phyloP scores from a whole-genome alignment of 2,888 invertebrate genomes.

The Lordiphosa fenestrarum region DNA sequence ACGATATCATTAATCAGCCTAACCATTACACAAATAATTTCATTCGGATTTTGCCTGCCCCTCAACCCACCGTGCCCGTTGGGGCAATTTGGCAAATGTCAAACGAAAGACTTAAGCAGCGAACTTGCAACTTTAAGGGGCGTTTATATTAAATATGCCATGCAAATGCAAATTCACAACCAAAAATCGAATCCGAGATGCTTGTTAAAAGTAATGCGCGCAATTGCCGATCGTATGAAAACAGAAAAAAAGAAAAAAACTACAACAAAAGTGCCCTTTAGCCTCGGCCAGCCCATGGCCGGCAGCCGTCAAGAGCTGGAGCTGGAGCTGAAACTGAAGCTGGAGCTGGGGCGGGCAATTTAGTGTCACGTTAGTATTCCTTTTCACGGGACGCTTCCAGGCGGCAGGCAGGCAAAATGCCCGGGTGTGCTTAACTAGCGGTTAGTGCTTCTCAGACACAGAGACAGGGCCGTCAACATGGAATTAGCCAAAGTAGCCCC shows the following conservation, averaged over 20 bases:
- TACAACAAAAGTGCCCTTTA: slow-evolving; percentile 66
- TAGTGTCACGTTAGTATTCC: slow-evolving; percentile 73
- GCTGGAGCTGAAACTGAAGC: not conserved
- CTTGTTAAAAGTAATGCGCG: slow-evolving; percentile 69
- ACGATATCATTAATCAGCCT: no score
- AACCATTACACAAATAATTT: no score
- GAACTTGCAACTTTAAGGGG: slow-evolving; percentile 45
- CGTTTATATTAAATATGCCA: slow-evolving; percentile 61
- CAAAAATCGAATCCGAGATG: slow-evolving; percentile 47
- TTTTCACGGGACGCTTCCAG: slow-evolving; percentile 53
- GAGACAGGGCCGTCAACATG: slow-evolving; percentile 60
- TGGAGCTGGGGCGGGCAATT: slow-evolving; percentile 49
- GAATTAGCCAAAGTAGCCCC: slow-evolving; percentile 67
- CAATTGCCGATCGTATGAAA: slow-evolving; percentile 45
- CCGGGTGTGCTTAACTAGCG: slow-evolving; percentile 62
- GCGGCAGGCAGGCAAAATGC: slow-evolving; percentile 49
- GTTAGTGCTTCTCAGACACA: slow-evolving; percentile 39
- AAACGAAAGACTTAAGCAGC: slow-evolving; percentile 68
- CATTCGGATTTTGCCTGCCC: not conserved
- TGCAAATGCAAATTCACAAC: slow-evolving; percentile 48
- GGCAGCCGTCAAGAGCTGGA: slow-evolving; percentile 24
- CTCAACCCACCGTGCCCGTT: slow-evolving; percentile 27
- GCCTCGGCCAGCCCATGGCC: slow-evolving; percentile 55
- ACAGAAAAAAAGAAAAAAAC: slow-evolving; percentile 24
- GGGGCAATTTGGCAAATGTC: slow-evolving; percentile 58